Evolutionary conservation across 2,888 invertebrate species (phyloP).

Genomic region (Lamellibrachia columna): DNA sequence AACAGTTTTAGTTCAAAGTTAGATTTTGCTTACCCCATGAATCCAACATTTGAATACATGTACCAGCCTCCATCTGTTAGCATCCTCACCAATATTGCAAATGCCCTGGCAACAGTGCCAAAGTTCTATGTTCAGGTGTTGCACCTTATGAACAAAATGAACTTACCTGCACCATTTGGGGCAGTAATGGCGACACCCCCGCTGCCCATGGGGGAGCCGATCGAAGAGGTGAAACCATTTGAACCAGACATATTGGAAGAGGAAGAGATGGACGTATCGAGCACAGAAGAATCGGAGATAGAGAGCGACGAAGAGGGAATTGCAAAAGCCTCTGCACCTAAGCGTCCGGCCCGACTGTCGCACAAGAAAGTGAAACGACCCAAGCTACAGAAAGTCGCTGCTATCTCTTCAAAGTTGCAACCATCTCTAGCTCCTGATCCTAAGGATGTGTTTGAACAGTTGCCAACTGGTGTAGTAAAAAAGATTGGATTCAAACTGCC

Average conservation of each 20-base stretch:
- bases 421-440: slow-evolving; percentile 25
- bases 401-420: slow-evolving; percentile 21
- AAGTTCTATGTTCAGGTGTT: slow-evolving; percentile 82
- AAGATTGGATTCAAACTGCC: slow-evolving; percentile 51
- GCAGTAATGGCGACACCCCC: slow-evolving; percentile 42
- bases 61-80: slow-evolving; percentile 82
- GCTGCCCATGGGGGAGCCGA: background rate
- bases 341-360: slow-evolving; percentile 38
- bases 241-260: slow-evolving; percentile 6
- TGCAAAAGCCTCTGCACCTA: slow-evolving; percentile 57
- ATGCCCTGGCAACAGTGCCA: slow-evolving; percentile 78
- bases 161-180: slow-evolving; percentile 84
- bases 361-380: slow-evolving; percentile 67
- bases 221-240: background rate
- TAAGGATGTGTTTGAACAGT: slow-evolving; percentile 53
- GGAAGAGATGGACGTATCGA: slow-evolving; percentile 32
- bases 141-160: slow-evolving; percentile 96
- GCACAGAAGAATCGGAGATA: slow-evolving; percentile 73
- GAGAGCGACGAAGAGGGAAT: slow-evolving; percentile 72
- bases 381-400: slow-evolving; percentile 55
- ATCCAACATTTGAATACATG: slow-evolving; percentile 71
- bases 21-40: slow-evolving; percentile 58
- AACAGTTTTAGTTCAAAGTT: slow-evolving; percentile 40
- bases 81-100: slow-evolving; percentile 81
- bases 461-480: slow-evolving; percentile 70